Base-by-base conservation (phyloP, 2,113 vertebrate species). In the Passer domesticus region DNA sequence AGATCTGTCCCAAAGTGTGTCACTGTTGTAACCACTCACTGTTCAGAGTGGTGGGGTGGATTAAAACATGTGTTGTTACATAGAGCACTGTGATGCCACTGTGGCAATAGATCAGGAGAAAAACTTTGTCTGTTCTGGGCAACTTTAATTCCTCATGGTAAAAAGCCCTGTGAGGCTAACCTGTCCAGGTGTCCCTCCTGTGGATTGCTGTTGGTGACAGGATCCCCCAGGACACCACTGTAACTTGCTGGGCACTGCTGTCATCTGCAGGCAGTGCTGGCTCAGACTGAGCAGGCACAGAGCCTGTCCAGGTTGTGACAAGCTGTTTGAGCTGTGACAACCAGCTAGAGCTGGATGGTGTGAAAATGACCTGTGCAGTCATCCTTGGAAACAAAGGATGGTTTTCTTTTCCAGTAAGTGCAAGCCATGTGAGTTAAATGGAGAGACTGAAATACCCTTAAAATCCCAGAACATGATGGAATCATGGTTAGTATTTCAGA, bases 401-500 rank as follows among this genome's bases (percentile, higher is more conserved):
- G 5, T 8, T 95, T 78, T 30, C 41, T 62, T 84, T 41, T 18
- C 22, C 31, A 25, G 18, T 62, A 59, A 78, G 24, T 8, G 23
- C 6, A 39, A 70, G 31, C 17, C 37, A 23, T 9, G 6, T 1
- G 6, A 44, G 20, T 56, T 79, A 46, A 84, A 66, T 0, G 0
- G 10, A 20, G 47, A 46, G 56, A 30, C 47, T 50, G 56, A 92
- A 94, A 89, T 64, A 60, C 11, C 23, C 18, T 50, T 83, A 63
- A 79, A 87, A 92, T 90, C 10, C 56, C 23, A 58, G 60, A 90
- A 87, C 10, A 7, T 33, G 66, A 50, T 58, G 52, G 88, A 70
- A 60, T 78, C 78, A 68, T n/a, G 50, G 43, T 83, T 92, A 72
- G 31, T 92, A 70, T 64, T 96, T 93, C 25, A 83, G 44, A 81